Evolutionary conservation across 2,888 invertebrate genomes (phyloP).

Genomic region (Diaprepes abbreviatus): DNA sequence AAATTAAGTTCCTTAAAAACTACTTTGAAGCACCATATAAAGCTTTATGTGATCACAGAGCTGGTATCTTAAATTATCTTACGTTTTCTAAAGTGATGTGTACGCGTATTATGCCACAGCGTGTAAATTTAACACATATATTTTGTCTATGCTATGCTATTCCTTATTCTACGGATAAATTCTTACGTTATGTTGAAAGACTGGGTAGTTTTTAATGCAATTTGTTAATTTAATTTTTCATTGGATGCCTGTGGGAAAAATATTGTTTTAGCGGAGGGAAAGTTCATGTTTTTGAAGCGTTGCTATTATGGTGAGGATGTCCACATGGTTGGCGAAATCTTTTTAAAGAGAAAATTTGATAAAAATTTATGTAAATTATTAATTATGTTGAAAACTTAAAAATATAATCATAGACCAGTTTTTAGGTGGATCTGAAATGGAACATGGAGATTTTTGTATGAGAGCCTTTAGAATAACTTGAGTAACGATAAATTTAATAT

Average conservation of each 20-base stretch:
- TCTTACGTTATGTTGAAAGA: conserved; percentile 25
- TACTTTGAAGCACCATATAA: conserved; percentile 36
- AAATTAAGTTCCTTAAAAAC: not conserved
- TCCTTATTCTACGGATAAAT: conserved; percentile 18
- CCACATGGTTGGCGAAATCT: no score
- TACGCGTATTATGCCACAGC: conserved; percentile 19
- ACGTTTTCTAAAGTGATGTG: conserved; percentile 27
- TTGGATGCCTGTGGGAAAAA: conserved; percentile 7
- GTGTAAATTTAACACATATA: conserved; percentile 21
- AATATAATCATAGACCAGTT: no score
- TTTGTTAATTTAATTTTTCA: conserved; percentile 8
- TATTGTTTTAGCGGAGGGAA: not conserved
- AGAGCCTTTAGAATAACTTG: no score
- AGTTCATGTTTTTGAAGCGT: no score
- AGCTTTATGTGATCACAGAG: conserved; percentile 43
- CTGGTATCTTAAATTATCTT: conserved; percentile 26
- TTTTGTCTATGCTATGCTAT: conserved; percentile 17
- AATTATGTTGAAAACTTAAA: no score
- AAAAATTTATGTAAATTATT: no score
- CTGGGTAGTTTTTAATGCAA: conserved; percentile 7
- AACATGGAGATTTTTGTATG: no score
- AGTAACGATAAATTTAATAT: no score
- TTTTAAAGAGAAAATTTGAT: no score
- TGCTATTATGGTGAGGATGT: no score
- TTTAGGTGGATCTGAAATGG: no score